A percentile compares a stretch with the other conserved stretches of the same genome.
Evolutionary conservation across 2,888 invertebrate genomes (phyloP).

Genomic region (Cephus sareptanus): DNA sequence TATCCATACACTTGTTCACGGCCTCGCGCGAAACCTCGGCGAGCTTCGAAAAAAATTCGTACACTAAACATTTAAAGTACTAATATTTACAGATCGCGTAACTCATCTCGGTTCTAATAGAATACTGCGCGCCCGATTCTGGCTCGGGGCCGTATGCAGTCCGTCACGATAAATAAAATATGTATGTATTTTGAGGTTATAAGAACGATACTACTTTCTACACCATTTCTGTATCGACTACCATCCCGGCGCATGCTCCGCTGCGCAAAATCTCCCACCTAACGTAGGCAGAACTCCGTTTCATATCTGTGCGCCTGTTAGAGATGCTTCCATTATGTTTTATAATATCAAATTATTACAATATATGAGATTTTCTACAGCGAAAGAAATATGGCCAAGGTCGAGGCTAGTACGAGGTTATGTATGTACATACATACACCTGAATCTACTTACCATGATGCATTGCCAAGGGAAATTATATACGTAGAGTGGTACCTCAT

Average conservation of each 20-base stretch:
- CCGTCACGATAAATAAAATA: constrained; percentile 30
- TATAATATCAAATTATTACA: background rate
- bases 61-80: constrained; percentile 3
- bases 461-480: background rate
- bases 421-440: background rate
- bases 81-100: constrained; percentile 1
- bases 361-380: background rate
- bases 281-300: background rate
- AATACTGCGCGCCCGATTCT: background rate
- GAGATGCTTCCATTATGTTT: background rate
- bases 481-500: background rate
- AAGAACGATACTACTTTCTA: constrained; percentile 11
- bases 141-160: background rate
- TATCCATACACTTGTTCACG: constrained; percentile 2
- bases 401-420: background rate
- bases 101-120: background rate
- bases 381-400: background rate
- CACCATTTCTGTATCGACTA: constrained; percentile 27
- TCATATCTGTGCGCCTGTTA: background rate
- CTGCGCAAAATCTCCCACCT: background rate
- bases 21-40: constrained; percentile 4
- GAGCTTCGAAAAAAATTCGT: background rate
- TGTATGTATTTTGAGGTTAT: constrained; percentile 47
- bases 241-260: constrained; percentile 21
- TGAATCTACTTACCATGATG: background rate